Evolutionary conservation across 1,140 invertebrate genomes (phyloP).

Genomic region (Sarcophaga bullata): DNA sequence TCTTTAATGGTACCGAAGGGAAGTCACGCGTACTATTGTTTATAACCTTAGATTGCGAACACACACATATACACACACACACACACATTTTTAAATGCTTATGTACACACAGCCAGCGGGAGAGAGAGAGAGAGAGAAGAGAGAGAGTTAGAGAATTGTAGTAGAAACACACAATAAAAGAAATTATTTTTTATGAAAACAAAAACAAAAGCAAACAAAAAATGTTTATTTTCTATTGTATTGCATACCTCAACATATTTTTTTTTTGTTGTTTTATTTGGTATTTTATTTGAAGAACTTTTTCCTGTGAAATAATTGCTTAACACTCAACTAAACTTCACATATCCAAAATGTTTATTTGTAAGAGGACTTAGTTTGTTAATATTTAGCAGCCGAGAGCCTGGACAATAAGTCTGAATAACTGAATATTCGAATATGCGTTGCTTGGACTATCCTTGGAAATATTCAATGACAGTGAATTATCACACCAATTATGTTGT

Average conservation of each 20-base stretch:
- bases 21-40: conserved; percentile 64
- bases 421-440: no score
- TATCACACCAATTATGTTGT: no score
- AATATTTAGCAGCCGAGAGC: no score
- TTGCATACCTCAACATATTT: conserved; percentile 42
- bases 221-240: background rate
- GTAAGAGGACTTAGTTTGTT: no score
- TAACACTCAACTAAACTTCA: no score
- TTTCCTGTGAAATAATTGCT: background rate
- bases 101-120: no score
- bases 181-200: background rate
- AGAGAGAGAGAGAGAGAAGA: background rate
- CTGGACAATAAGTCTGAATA: no score
- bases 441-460: no score
- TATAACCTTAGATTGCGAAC: conserved; percentile 35
- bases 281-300: background rate
- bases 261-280: background rate
- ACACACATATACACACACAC: conserved; percentile 5
- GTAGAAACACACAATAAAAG: background rate
- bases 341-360: no score
- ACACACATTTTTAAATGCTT: no score
- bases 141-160: no score
- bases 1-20: conserved; percentile 58
- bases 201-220: background rate
- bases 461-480: no score